Base-by-base conservation (phyloP, 2,888 invertebrate species). In the Perizoma affinitatum region DNA sequence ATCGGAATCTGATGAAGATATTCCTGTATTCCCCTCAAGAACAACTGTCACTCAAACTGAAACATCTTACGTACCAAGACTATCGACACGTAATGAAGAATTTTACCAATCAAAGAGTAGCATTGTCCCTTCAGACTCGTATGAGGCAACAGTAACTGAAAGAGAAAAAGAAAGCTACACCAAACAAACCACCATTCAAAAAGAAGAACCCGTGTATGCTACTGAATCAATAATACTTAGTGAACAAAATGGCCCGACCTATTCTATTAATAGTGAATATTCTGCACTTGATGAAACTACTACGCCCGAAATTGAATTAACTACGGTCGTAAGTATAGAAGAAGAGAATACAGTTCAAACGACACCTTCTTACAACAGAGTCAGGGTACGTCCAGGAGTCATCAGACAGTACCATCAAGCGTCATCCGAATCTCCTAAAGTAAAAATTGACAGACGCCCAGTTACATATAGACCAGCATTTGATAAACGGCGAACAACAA, bases 391-490 rank as follows among this genome's bases (percentile, higher is more conserved):
- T 7, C 90, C 91, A 54, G 89, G 90, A 63, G 84, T 86, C 0
- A 78, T 90, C 6, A 83, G 85, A 66, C 87, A 89, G 64, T 87
- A 90, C 64, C 87, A 90, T 60, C 90, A 87, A 74, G 71, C 83
- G 41, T 80, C 86, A 34, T 85, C 88, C 6, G 90, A 90, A 70
- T 75, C 87, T 38, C 68, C 87, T 2, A 84, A 72, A 76, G 72
- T 70, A 0, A 90, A 85, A 71, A 69, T 73, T 53, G 86, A 87
- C 9, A 84, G 83, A 66, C 83, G 80, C 61, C 78, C 91, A 22
- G 83, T 92, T 6, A 92, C 93, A 42, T 90, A 92, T 58, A 83
- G 93, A 67, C 93, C 93, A 54, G 87, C 90, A 5, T 92, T 84
- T 67, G 88, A 90, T 62, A 86, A 83, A 70, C 81, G 89, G 9